These are phyloP conservation scores for Athripsodes cinereus DNA, from an alignment of 2,888 invertebrate species.

Conservation along the genomic window DNA sequence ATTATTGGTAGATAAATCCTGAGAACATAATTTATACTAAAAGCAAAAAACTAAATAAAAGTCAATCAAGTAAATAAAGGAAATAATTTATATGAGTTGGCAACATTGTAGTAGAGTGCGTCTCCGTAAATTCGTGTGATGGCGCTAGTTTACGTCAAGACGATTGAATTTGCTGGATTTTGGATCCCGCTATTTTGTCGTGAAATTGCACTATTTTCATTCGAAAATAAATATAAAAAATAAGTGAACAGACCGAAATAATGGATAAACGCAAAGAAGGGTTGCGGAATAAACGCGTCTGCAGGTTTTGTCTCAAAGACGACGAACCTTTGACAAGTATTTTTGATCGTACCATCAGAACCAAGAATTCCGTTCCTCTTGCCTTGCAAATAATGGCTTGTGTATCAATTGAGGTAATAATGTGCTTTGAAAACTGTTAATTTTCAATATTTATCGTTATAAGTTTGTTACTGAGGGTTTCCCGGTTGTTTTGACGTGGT, in stretches of 20 bases:
- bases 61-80: no score
- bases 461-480: not conserved
- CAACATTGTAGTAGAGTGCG: not conserved
- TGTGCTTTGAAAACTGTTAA: constrained; percentile 18
- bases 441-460: constrained; percentile 15
- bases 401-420: constrained; percentile 68
- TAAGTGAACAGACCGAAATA: constrained; percentile 29
- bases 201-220: not conserved
- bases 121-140: not conserved
- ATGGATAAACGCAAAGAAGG: constrained; percentile 58
- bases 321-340: constrained; percentile 59
- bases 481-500: not conserved
- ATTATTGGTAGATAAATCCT: no score
- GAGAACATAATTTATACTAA: no score
- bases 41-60: no score
- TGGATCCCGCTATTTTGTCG: constrained; percentile 1
- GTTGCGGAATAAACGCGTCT: constrained; percentile 59
- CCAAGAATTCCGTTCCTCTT: constrained; percentile 59
- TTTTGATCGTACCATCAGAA: constrained; percentile 52
- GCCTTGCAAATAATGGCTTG: constrained; percentile 72
- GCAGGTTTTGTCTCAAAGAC: constrained; percentile 68
- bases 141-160: not conserved
- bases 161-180: constrained; percentile 7
- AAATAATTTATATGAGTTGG: no score
- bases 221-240: not conserved